phyloP scores from a whole-genome alignment of 1,140 invertebrate genomes.

The Trachymyrmex septentrionalis region DNA sequence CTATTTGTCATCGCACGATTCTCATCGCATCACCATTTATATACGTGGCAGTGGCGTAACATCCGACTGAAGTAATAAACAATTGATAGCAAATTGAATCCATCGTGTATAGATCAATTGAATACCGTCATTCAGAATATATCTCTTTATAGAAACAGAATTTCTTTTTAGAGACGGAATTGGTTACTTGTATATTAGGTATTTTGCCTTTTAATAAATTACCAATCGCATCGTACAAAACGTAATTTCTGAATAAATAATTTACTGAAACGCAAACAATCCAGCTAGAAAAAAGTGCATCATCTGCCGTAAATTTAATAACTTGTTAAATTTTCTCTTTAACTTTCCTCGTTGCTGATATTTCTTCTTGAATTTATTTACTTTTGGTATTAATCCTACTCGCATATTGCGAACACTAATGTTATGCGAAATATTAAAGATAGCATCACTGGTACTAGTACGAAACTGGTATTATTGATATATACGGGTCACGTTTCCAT shows the following conservation, averaged over 20 bases:
- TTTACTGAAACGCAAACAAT: too few species aligned
- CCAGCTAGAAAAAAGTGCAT: too few species aligned
- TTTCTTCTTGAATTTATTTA: constrained; percentile 13
- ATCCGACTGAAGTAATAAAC: neutral
- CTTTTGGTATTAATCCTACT: neutral
- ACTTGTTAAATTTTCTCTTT: too few species aligned
- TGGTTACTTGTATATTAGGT: neutral
- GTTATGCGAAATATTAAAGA: neutral
- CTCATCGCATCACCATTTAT: constrained; percentile 22
- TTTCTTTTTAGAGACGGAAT: neutral
- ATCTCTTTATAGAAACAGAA: neutral
- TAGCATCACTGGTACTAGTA: too few species aligned
- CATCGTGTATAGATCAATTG: neutral
- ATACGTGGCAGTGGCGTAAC: constrained; percentile 55
- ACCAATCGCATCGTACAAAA: too few species aligned
- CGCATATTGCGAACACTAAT: neutral
- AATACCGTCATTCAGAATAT: constrained; percentile 3
- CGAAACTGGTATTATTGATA: neutral
- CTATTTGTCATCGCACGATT: constrained; percentile 46
- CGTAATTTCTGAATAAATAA: too few species aligned
- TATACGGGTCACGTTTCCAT: neutral
- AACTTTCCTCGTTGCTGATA: neutral
- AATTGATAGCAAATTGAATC: neutral
- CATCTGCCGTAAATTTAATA: too few species aligned
- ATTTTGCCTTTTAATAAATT: too few species aligned